A percentile compares a stretch with the other conserved stretches of the same genome.
Conservation (phyloP, 2,888 invertebrate genomes). For the Steinernema scapterisci region DNA sequence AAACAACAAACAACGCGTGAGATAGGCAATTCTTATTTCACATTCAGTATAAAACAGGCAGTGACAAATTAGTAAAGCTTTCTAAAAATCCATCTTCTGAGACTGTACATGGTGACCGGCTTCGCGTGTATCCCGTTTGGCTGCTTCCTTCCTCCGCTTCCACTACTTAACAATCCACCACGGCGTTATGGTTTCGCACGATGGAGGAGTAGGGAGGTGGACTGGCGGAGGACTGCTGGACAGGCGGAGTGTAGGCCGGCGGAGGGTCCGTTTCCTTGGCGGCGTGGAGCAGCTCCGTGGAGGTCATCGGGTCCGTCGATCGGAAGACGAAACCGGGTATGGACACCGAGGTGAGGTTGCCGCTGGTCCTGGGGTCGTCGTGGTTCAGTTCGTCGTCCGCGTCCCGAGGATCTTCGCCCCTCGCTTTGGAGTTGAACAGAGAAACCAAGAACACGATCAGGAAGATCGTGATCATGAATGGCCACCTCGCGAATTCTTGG, state of each 20-base stretch:
- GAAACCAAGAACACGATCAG: constrained; percentile 5
- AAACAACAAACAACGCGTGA: no score
- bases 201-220: constrained; percentile 12
- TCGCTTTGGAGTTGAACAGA: constrained; percentile 17
- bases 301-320: not conserved
- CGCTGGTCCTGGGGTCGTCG: constrained; percentile 1
- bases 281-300: not conserved
- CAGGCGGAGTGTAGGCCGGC: constrained; percentile 10
- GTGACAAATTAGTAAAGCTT: no score
- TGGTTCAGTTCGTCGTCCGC: not conserved
- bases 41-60: no score
- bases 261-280: constrained; percentile 25
- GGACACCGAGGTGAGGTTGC: constrained; percentile 11
- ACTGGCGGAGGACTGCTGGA: constrained; percentile 1
- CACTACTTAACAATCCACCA: no score
- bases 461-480: constrained; percentile 9
- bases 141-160: no score
- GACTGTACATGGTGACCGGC: no score
- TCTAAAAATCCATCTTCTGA: no score
- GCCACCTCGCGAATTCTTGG: constrained; percentile 10
- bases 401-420: constrained; percentile 1
- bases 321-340: constrained; percentile 22
- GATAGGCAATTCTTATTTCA: no score
- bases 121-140: no score
- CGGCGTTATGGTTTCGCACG: not conserved